Conservation (phyloP, 1,140 invertebrate genomes). For the Macrobrachium nipponense region DNA sequence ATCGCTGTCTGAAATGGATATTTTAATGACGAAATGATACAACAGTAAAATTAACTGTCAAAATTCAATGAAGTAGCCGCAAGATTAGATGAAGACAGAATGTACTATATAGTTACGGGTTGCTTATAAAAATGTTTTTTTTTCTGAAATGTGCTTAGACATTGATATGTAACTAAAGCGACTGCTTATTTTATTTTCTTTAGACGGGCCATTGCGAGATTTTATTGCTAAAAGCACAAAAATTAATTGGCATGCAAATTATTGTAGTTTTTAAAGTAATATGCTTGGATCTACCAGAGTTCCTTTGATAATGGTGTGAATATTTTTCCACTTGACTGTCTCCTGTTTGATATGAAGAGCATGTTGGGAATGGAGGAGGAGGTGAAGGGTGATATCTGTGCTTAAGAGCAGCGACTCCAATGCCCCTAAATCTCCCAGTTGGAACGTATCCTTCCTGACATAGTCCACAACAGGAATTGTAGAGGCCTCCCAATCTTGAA, state of each 20-base stretch:
- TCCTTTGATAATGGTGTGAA: slow-evolving; percentile 56
- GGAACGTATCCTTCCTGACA: slow-evolving; percentile 33
- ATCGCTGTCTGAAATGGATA: slow-evolving; percentile 11
- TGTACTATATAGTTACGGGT: background rate
- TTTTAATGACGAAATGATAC: background rate
- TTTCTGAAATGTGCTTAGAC: too few relatives aligned
- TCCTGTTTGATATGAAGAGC: slow-evolving; percentile 60
- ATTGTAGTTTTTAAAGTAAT: too few relatives aligned
- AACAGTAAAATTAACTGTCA: background rate
- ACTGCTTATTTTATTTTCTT: too few relatives aligned
- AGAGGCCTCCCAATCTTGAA: slow-evolving; percentile 44
- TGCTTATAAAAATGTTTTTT: too few relatives aligned
- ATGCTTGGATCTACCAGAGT: slow-evolving; percentile 53
- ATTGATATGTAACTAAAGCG: too few relatives aligned
- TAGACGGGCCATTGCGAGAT: too few relatives aligned
- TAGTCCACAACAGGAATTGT: slow-evolving; percentile 40
- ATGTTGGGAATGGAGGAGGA: slow-evolving; percentile 59
- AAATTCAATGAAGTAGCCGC: background rate
- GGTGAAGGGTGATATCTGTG: slow-evolving; percentile 54
- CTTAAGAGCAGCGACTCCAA: slow-evolving; percentile 50
- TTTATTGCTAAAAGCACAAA: too few relatives aligned
- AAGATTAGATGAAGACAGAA: background rate
- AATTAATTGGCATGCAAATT: too few relatives aligned
- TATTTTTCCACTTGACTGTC: slow-evolving; percentile 55
- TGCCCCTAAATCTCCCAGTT: slow-evolving; percentile 34